Base-by-base conservation (phyloP, 2,797 vertebrate genomes). In the Eulemur rubriventer region DNA sequence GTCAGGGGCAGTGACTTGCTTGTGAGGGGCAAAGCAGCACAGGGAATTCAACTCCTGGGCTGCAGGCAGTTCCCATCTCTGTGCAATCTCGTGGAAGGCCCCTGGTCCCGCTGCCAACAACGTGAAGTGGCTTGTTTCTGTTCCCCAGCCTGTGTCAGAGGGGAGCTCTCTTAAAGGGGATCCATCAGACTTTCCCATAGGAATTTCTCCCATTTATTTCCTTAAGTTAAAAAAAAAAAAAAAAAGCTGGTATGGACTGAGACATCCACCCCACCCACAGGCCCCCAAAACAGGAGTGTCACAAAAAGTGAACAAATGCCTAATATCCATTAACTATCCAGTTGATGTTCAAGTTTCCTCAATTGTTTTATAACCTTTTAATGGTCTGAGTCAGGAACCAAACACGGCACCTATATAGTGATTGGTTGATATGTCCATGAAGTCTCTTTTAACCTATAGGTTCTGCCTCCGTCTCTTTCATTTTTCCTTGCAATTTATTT, bases 1-100 rank as follows among this genome's bases (percentile, higher is more conserved):
- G 46, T 81, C 35, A 18, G 41, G 75, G 33, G 48, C 83, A 83
- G 17, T 11, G 50, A 65, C 59, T 72, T 0, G 0, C 76, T 57
- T 18, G 4, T 16, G 1, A 30, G 67, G 33, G 67, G 86, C 4
- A 28, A 72, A 46, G 63, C 69, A 67, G 33, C 72, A 28, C 0
- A 1, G 73, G 76, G 73, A 63, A 79, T 65, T 69, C 41, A 67
- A 63, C 12, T 20, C n/a, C 91, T 48, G 89, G 70, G 52, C 61
- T 24, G 48, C 79, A 11, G 95, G 95, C 89, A 89, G 89, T 75
- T 65, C 69, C 86, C 48, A 18, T 43, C 91, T 72, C 86, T 69
- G 22, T 24, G 10, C 30, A 55, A 8, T 65, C 35, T 24, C 55
- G 26, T 3, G 1, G 70, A 67, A 80, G 96, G 46, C 52, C 75